A percentile compares a stretch with the other conserved stretches of the same genome.
phyloP scores from a whole-genome alignment of 2,888 invertebrate species.

The Hetaerina titia region DNA sequence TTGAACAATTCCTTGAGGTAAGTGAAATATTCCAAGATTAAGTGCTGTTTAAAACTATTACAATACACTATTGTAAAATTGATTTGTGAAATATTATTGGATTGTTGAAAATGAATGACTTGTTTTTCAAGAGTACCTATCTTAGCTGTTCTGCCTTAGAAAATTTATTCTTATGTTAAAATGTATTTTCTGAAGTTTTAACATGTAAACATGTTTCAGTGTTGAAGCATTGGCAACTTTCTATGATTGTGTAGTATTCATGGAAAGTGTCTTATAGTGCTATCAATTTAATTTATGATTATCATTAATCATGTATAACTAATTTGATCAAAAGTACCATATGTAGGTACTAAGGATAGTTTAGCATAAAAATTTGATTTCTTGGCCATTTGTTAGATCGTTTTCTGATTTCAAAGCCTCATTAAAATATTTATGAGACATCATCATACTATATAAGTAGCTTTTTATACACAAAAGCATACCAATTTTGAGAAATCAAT shows the following conservation, averaged over 20 bases:
- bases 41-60: conserved; percentile 36
- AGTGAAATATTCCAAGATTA: conserved; percentile 74
- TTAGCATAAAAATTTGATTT: conserved; percentile 5
- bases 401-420: conserved; percentile 15
- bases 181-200: not conserved
- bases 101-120: conserved; percentile 19
- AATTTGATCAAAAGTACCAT: not conserved
- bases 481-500: not conserved
- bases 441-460: not conserved
- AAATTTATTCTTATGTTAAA: not conserved
- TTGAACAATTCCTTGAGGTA: conserved; percentile 92
- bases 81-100: not conserved
- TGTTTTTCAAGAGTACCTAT: not conserved
- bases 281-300: not conserved
- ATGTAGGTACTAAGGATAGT: not conserved
- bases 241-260: conserved; percentile 23
- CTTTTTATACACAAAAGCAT: not conserved
- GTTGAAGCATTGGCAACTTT: not conserved
- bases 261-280: not conserved
- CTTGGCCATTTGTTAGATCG: not conserved
- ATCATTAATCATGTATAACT: not conserved
- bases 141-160: not conserved
- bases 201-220: conserved; percentile 10
- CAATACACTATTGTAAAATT: not conserved
- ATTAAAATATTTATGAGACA: not conserved